Evolutionary conservation across 2,888 invertebrate genomes (phyloP).

Genomic region (Unio delphinus): DNA sequence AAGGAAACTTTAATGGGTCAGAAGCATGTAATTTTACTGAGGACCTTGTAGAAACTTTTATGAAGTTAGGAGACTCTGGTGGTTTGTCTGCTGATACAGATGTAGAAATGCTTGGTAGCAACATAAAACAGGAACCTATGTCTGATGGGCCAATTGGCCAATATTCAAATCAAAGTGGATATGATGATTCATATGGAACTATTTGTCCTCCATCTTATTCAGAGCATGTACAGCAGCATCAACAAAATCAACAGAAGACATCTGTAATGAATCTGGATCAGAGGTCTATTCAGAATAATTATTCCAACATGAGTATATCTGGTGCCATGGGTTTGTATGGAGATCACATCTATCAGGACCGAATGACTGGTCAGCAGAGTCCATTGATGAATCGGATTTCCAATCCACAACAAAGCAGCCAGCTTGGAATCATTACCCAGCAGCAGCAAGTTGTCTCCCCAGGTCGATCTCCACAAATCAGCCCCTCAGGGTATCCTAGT

Average conservation of each 20-base stretch:
- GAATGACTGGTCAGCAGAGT: slow-evolving; percentile 9
- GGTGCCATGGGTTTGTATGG: slow-evolving; percentile 24
- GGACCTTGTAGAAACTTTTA: slow-evolving; percentile 62
- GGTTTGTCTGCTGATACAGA: slow-evolving; percentile 24
- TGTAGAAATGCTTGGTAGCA: slow-evolving; percentile 33
- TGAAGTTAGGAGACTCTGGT: slow-evolving; percentile 52
- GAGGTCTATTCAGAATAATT: slow-evolving; percentile 31
- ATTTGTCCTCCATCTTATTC: slow-evolving; percentile 72
- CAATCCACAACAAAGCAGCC: slow-evolving; percentile 21
- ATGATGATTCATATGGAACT: slow-evolving; percentile 64
- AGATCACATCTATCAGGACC: slow-evolving; percentile 17
- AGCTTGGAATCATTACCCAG: slow-evolving; percentile 45
- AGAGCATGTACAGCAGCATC: slow-evolving; percentile 41
- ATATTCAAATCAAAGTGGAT: slow-evolving; percentile 36
- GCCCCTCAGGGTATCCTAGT: slow-evolving; percentile 47
- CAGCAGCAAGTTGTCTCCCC: slow-evolving; percentile 34
- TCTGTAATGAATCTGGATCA: slow-evolving; percentile 42
- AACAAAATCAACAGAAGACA: slow-evolving; percentile 32
- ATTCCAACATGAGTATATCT: slow-evolving; percentile 27
- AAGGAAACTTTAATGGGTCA: slow-evolving; percentile 27
- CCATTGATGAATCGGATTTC: slow-evolving; percentile 13
- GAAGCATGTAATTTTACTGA: slow-evolving; percentile 49
- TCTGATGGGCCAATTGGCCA: slow-evolving; percentile 29
- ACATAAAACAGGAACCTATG: slow-evolving; percentile 31
- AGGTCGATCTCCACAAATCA: slow-evolving; percentile 51